Evolutionary conservation across 1,140 invertebrate species (phyloP).

Genomic region (Pteromalus puparum): DNA sequence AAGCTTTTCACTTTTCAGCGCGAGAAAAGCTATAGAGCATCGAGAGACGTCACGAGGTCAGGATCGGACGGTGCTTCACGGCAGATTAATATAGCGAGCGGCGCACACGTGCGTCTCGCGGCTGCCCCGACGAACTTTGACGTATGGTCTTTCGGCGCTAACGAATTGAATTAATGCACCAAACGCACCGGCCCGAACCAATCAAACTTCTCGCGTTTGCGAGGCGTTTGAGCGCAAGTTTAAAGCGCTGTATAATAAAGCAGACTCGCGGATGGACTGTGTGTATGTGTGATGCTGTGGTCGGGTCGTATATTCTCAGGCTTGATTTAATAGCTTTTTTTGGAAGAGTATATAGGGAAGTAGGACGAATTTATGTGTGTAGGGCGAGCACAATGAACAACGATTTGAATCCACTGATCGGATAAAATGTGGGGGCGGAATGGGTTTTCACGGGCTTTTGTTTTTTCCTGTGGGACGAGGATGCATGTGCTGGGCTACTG

Average conservation of each 20-base stretch:
- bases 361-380: neutral
- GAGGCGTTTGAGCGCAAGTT: neutral
- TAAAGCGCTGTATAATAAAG: neutral
- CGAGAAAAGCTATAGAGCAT: neutral
- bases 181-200: neutral
- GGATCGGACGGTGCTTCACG: neutral
- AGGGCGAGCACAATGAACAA: neutral
- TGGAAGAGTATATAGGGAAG: neutral
- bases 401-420: neutral
- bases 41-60: neutral
- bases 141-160: constrained; percentile 21
- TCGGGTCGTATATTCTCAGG: too few relatives aligned
- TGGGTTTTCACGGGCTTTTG: neutral
- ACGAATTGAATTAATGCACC: constrained; percentile 26
- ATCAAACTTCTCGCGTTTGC: neutral
- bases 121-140: constrained; percentile 1
- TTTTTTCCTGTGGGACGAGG: neutral
- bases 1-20: neutral
- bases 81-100: neutral
- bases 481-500: neutral
- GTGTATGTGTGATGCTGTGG: too few relatives aligned
- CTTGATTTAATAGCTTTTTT: too few relatives aligned
- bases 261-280: neutral
- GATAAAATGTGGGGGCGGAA: neutral
- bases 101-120: neutral